Conservation (phyloP, 2,113 vertebrate genomes). For the Aegotheles bennettii region DNA sequence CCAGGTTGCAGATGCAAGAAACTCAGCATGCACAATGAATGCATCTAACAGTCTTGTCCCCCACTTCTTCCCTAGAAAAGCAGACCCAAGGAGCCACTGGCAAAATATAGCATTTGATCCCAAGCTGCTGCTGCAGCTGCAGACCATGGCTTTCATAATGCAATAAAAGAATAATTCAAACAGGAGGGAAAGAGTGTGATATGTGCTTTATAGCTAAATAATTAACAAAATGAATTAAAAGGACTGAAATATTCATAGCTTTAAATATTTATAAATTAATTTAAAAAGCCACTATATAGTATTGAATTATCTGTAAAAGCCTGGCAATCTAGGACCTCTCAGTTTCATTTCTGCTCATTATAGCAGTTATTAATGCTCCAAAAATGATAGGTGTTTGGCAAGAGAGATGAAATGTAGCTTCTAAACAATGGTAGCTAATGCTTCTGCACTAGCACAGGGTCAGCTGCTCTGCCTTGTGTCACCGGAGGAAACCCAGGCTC, state of each 20-base stretch:
- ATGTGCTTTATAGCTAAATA: slow-evolving; percentile 22
- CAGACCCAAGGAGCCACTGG: background rate
- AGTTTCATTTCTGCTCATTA: slow-evolving; percentile 20
- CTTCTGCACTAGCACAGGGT: background rate
- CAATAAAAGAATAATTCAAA: background rate
- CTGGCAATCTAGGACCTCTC: background rate
- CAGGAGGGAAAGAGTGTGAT: background rate
- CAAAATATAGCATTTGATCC: background rate
- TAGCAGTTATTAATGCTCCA: slow-evolving; percentile 26
- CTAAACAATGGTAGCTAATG: background rate
- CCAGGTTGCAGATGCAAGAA: background rate
- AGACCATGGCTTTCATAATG: background rate
- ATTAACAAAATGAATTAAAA: slow-evolving; percentile 43
- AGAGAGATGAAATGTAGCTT: background rate
- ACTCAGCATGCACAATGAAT: background rate
- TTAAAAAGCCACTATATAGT: background rate
- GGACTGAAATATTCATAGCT: slow-evolving; percentile 16
- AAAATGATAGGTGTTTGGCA: slow-evolving; percentile 21
- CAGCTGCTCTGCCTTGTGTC: background rate
- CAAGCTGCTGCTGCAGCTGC: background rate
- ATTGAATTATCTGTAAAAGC: slow-evolving; percentile 16
- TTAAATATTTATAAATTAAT: slow-evolving; percentile 60
- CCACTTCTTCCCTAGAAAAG: background rate
- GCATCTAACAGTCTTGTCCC: background rate
- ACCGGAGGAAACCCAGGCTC: background rate